Conservation (phyloP, 2,113 vertebrate species). For the Chloebia gouldiae region DNA sequence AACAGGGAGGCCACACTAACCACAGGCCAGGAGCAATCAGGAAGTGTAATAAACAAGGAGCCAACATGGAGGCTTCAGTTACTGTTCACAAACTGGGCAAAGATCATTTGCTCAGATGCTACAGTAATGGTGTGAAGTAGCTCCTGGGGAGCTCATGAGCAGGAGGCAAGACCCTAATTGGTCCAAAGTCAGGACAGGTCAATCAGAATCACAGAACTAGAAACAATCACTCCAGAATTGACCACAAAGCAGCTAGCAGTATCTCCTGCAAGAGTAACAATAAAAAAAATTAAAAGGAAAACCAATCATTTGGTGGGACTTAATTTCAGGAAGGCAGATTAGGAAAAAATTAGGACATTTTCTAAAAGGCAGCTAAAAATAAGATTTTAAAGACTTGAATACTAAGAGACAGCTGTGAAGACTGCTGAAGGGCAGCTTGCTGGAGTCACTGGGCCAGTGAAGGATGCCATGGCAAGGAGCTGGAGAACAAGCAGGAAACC, state of each 20-base stretch:
- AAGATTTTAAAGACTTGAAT: neutral
- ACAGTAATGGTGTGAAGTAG: neutral
- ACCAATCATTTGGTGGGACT: neutral
- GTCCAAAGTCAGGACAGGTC: neutral
- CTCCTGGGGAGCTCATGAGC: neutral
- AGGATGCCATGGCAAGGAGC: neutral
- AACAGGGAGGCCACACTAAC: neutral
- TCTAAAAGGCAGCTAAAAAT: neutral
- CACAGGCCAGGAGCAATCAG: neutral
- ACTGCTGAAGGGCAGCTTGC: neutral
- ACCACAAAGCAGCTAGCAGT: neutral
- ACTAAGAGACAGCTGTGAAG: neutral
- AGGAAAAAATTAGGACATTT: neutral
- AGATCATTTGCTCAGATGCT: neutral
- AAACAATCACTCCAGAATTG: neutral
- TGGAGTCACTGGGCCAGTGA: neutral
- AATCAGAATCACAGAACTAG: neutral
- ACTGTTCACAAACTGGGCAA: neutral
- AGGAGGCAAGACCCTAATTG: neutral
- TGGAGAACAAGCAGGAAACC: neutral
- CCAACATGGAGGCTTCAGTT: neutral
- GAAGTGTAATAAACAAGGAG: neutral
- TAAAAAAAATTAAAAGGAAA: neutral
- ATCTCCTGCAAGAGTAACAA: neutral
- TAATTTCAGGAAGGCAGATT: neutral